phyloP scores from a whole-genome alignment of 2,888 invertebrate genomes.

The Ellobium chinense region DNA sequence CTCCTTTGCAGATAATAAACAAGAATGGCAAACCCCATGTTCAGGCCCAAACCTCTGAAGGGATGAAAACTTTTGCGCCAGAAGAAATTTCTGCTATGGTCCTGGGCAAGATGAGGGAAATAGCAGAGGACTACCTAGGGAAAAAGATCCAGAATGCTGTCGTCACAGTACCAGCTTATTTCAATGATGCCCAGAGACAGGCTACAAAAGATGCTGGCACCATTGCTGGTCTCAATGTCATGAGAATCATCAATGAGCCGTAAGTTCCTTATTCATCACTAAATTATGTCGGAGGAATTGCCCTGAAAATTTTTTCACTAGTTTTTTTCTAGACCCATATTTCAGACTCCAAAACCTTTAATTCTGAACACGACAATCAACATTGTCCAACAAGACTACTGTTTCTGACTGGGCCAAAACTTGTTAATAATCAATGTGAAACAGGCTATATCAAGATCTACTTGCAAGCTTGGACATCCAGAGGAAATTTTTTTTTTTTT shows the following conservation, averaged over 20 bases:
- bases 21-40: conserved; percentile 97
- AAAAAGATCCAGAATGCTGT: conserved; percentile 94
- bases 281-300: too few relatives aligned
- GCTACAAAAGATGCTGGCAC: conserved; percentile 99
- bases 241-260: conserved; percentile 97
- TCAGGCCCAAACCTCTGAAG: conserved; percentile 80
- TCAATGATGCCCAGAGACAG: conserved; percentile 99
- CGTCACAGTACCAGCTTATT: conserved; percentile 98
- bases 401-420: too few relatives aligned
- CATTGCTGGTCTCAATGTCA: conserved; percentile 93
- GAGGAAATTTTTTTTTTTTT: too few relatives aligned
- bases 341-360: too few relatives aligned
- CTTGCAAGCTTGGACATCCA: too few relatives aligned
- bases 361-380: too few relatives aligned
- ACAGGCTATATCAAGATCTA: too few relatives aligned
- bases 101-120: conserved; percentile 97
- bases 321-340: too few relatives aligned
- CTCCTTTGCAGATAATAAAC: conserved; percentile 81
- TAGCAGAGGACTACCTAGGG: conserved; percentile 97
- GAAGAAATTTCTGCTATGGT: conserved; percentile 99
- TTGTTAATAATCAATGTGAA: too few relatives aligned
- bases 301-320: too few relatives aligned
- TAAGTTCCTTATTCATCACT: conserved; percentile 61
- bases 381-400: too few relatives aligned
- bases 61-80: conserved; percentile 92